These are phyloP conservation scores for Mayetiola destructor DNA, from an alignment of 2,888 invertebrate species.

Conservation along the genomic window DNA sequence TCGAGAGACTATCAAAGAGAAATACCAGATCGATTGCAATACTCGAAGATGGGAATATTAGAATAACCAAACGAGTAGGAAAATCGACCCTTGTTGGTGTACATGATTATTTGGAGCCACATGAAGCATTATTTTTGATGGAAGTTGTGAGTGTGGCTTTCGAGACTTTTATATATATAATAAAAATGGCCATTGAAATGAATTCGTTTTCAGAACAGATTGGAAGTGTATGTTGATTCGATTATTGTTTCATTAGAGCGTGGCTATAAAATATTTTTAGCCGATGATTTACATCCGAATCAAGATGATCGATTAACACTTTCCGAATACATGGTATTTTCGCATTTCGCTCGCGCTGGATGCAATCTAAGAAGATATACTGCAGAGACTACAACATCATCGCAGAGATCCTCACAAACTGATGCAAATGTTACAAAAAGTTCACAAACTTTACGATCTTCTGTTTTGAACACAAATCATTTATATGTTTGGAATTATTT, in stretches of 20 bases:
- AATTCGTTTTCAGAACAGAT: not conserved
- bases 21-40: not conserved
- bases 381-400: not conserved
- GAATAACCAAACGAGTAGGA: not conserved
- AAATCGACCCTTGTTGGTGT: not conserved
- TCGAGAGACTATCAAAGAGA: not conserved
- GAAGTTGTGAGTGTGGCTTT: constrained; percentile 11
- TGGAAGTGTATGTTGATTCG: not conserved
- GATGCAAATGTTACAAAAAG: not conserved
- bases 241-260: constrained; percentile 1
- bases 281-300: not conserved
- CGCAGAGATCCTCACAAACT: not conserved
- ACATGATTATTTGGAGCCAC: not conserved
- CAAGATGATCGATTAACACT: not conserved
- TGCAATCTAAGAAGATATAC: not conserved
- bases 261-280: not conserved
- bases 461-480: not conserved
- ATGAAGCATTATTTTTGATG: constrained; percentile 14
- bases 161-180: not conserved
- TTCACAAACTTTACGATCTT: not conserved
- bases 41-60: not conserved
- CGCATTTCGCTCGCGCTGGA: not conserved
- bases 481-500: not conserved
- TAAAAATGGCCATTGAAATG: no score
- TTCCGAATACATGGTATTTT: not conserved